These are phyloP conservation scores for Dysmachus trigonus DNA, from an alignment of 2,888 invertebrate species.

Conservation along the genomic window DNA sequence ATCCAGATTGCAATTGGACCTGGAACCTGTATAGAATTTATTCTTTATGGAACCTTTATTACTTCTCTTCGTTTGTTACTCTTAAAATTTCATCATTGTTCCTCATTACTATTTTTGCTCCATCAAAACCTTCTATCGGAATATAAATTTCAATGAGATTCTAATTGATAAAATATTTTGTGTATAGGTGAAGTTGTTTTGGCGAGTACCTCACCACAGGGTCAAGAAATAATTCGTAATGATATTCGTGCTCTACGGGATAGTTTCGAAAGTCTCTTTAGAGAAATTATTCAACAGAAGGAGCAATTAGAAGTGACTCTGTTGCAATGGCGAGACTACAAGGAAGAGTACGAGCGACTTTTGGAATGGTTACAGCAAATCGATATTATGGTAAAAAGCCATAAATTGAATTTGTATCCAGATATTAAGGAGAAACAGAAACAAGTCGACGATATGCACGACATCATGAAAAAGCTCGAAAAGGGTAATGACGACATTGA, in stretches of 20 bases:
- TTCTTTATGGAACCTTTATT: too few relatives aligned
- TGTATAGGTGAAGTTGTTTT: slow-evolving; percentile 76
- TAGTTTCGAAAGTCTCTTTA: slow-evolving; percentile 84
- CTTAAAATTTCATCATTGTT: too few relatives aligned
- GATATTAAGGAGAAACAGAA: slow-evolving; percentile 84
- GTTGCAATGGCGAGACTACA: slow-evolving; percentile 87
- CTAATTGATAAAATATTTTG: background rate
- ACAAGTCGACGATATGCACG: slow-evolving; percentile 83
- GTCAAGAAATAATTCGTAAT: slow-evolving; percentile 81
- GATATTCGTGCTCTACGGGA: slow-evolving; percentile 87
- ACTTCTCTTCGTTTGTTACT: too few relatives aligned
- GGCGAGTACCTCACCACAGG: slow-evolving; percentile 82
- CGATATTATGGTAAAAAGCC: slow-evolving; percentile 88
- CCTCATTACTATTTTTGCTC: background rate
- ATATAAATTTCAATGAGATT: background rate
- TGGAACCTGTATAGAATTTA: too few relatives aligned
- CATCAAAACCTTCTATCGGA: background rate
- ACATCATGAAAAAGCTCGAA: slow-evolving; percentile 76
- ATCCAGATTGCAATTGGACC: too few relatives aligned
- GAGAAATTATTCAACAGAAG: slow-evolving; percentile 86
- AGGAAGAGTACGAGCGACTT: slow-evolving; percentile 89
- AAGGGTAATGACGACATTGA: slow-evolving; percentile 86
- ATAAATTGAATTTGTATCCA: slow-evolving; percentile 83
- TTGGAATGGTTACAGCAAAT: slow-evolving; percentile 94
- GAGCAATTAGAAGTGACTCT: slow-evolving; percentile 83